phyloP scores from a whole-genome alignment of 2,797 vertebrate species.

The Oceanodroma leucorhoa region DNA sequence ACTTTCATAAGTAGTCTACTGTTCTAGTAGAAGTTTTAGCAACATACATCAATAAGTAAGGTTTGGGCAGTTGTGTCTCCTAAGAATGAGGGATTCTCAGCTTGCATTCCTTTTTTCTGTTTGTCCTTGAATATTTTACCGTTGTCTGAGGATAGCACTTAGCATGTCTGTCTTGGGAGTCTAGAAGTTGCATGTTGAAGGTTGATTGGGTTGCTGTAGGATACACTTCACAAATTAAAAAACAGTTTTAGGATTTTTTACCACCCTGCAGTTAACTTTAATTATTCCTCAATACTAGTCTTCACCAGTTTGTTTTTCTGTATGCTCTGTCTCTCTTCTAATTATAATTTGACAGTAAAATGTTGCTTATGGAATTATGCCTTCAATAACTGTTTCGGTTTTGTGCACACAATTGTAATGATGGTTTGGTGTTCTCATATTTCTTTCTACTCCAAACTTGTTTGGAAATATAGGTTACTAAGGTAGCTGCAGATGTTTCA shows the following conservation, averaged over 20 bases:
- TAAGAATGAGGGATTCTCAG: neutral
- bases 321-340: neutral
- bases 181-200: neutral
- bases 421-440: neutral
- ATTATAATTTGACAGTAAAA: neutral
- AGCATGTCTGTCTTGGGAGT: neutral
- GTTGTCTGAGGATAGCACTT: neutral
- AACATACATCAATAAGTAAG: neutral
- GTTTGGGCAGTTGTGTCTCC: neutral
- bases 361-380: neutral
- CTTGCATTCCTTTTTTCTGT: neutral
- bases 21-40: neutral
- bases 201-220: neutral
- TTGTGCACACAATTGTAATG: neutral
- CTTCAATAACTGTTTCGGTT: neutral
- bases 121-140: neutral
- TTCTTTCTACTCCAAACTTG: neutral
- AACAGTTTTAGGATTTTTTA: neutral
- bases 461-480: neutral
- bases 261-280: neutral
- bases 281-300: neutral
- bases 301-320: neutral
- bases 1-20: neutral
- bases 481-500: neutral
- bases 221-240: neutral